Evolutionary conservation across 1,140 invertebrate species (phyloP).

Genomic region (Plodia interpunctella): DNA sequence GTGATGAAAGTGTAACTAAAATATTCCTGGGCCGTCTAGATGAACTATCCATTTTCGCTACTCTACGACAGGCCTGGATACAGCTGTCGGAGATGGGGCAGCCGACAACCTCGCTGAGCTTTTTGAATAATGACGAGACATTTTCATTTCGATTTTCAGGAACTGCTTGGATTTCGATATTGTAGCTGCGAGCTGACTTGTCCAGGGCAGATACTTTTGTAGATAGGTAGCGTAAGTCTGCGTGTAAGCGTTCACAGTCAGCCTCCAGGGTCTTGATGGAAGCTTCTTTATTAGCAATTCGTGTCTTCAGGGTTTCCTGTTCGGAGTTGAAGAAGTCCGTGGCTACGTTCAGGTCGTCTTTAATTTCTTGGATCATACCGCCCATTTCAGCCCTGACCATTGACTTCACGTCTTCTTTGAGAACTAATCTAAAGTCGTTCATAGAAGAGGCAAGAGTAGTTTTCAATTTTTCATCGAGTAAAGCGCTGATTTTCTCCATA

Average conservation of each 20-base stretch:
- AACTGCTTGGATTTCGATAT: constrained; percentile 9
- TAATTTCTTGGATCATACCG: too few relatives aligned
- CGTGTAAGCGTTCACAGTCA: neutral
- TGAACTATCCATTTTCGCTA: constrained; percentile 11
- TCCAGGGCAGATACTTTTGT: neutral
- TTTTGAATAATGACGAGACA: neutral
- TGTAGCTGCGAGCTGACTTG: neutral
- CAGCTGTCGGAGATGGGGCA: neutral
- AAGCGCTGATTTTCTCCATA: too few relatives aligned
- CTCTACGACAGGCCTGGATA: constrained; percentile 3
- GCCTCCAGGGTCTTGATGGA: neutral
- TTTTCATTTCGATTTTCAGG: constrained; percentile 9
- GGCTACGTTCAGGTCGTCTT: too few relatives aligned
- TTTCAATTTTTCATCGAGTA: too few relatives aligned
- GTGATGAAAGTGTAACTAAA: constrained; percentile 1
- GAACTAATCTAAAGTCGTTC: too few relatives aligned
- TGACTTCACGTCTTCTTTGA: too few relatives aligned
- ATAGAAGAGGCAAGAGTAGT: too few relatives aligned
- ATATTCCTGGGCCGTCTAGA: constrained; percentile 7
- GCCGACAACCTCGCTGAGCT: neutral
- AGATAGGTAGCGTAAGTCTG: neutral
- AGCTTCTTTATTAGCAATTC: neutral
- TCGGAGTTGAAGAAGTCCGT: constrained; percentile 4
- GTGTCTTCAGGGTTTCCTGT: constrained; percentile 1
- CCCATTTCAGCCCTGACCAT: too few relatives aligned